A percentile compares a stretch with the other conserved stretches of the same genome.
phyloP scores from a whole-genome alignment of 1,140 invertebrate genomes.

The Coelopa frigida region DNA sequence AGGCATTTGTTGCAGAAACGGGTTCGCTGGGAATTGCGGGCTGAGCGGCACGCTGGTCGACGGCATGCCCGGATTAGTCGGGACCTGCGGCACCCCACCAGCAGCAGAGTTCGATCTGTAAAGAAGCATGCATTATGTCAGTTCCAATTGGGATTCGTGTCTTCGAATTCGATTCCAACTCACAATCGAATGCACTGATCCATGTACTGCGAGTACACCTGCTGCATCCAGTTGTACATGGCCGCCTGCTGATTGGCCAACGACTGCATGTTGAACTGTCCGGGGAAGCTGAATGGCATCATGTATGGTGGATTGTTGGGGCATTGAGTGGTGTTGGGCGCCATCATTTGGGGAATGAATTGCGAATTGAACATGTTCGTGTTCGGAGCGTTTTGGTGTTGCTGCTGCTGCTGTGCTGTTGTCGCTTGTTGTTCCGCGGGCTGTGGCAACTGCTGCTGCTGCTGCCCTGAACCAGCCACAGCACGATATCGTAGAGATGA shows the following conservation, averaged over 20 bases:
- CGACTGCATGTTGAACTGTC: slow-evolving; percentile 19
- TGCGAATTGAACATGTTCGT: not conserved
- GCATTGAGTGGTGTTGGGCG: slow-evolving; percentile 6
- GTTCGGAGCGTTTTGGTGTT: slow-evolving; percentile 5
- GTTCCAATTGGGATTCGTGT: no score
- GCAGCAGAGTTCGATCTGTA: no score
- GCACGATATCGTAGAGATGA: slow-evolving; percentile 42
- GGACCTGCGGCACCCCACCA: no score
- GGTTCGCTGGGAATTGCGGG: slow-evolving; percentile 10
- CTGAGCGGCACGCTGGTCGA: no score
- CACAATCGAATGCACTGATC: slow-evolving; percentile 73
- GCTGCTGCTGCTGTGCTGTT: slow-evolving; percentile 13
- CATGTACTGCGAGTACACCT: slow-evolving; percentile 78
- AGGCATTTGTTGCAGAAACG: slow-evolving; percentile 14
- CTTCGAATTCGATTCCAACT: no score
- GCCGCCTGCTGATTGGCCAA: slow-evolving; percentile 52
- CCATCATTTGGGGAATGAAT: slow-evolving; percentile 2
- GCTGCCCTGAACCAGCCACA: slow-evolving; percentile 1
- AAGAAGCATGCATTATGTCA: no score
- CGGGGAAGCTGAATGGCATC: slow-evolving; percentile 6
- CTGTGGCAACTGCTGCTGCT: not conserved
- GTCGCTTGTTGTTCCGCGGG: not conserved
- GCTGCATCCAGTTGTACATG: slow-evolving; percentile 62
- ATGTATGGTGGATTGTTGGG: slow-evolving; percentile 4
- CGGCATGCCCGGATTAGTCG: no score